Base-by-base conservation (phyloP, 1,140 invertebrate species). In the Cyclargus thomasi region DNA sequence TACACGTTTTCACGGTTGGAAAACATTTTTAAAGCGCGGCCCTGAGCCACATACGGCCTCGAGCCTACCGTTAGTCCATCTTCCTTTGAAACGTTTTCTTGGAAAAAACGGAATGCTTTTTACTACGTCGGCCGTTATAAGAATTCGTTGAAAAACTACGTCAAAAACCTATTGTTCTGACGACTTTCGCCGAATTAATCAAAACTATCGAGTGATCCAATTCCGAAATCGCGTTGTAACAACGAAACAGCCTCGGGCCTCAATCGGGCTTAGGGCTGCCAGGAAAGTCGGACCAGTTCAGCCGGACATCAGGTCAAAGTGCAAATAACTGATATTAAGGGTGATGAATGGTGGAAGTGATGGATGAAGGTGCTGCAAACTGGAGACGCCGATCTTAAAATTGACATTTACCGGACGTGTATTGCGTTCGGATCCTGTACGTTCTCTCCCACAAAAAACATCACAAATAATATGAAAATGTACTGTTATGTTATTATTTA, bases 131-230 rank as follows among this genome's bases (percentile, higher is more conserved):
- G 3, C 1, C 17, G 18, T 59, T 20, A 6, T 20, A 59, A 20
- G 17, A 59, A 20, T 21, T 59, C 55, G 10, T 59, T 20, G 18
- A 59, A 59, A 29, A 59, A 22, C 17, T 59, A 20, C 20, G 53
- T 22, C 17, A 2, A 22, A 59, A 55, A 20, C 18, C 14, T 20
- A 20, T 10, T 59, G 8, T 20, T 21, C 18, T 59, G 21, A 11
- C 20, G 20, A 21, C 11, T 20, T 59, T 59, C n/a, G n/a, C n/a
- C n/a, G 74, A 82, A 84, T 72, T 76, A 81, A 84, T 84, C 81
- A 81, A 77, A 82, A 82, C 74, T 82, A 80, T 81, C 70, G 75
- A 79, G 71, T 75, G 77, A 77, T 77, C 73, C 75, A 76, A 79
- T 82, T 76, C 74, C 76, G 74, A 82, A 81, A 78, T 79, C 74